Percentiles rank a stretch among this genome's conserved stretches.
Evolutionary conservation across 2,888 invertebrate genomes (phyloP).

Genomic region (Axea sp.): DNA sequence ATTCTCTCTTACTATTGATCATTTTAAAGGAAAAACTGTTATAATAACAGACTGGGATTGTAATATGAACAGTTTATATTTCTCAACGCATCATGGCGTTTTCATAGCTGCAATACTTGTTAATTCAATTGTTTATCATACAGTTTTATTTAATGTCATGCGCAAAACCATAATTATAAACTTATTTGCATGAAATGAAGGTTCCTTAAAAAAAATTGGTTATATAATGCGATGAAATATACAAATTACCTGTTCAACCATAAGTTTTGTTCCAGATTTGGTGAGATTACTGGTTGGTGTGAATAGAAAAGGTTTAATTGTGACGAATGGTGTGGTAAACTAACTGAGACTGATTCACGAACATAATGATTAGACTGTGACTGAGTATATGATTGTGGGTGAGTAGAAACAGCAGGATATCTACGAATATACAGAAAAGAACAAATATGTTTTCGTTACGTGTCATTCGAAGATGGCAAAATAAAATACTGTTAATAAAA

Average conservation of each 20-base stretch:
- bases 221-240: neutral
- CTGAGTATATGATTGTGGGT: slow-evolving; percentile 29
- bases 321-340: slow-evolving; percentile 47
- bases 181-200: too few relatives aligned
- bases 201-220: neutral
- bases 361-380: slow-evolving; percentile 42
- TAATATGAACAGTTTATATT: too few relatives aligned
- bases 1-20: too few relatives aligned
- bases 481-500: too few relatives aligned
- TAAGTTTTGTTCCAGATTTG: slow-evolving; percentile 64
- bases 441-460: slow-evolving; percentile 18
- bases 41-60: too few relatives aligned
- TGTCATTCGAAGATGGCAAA: too few relatives aligned
- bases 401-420: slow-evolving; percentile 31
- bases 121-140: too few relatives aligned
- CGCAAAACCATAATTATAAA: too few relatives aligned
- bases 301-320: slow-evolving; percentile 56
- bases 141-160: too few relatives aligned
- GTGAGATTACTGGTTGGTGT: slow-evolving; percentile 37
- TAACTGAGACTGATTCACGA: slow-evolving; percentile 44
- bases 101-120: too few relatives aligned
- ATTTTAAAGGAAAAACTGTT: too few relatives aligned
- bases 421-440: slow-evolving; percentile 35
- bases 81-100: too few relatives aligned
- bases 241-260: slow-evolving; percentile 69